phyloP scores from a whole-genome alignment of 2,113 vertebrate species.

The Nerophis lumbriciformis region DNA sequence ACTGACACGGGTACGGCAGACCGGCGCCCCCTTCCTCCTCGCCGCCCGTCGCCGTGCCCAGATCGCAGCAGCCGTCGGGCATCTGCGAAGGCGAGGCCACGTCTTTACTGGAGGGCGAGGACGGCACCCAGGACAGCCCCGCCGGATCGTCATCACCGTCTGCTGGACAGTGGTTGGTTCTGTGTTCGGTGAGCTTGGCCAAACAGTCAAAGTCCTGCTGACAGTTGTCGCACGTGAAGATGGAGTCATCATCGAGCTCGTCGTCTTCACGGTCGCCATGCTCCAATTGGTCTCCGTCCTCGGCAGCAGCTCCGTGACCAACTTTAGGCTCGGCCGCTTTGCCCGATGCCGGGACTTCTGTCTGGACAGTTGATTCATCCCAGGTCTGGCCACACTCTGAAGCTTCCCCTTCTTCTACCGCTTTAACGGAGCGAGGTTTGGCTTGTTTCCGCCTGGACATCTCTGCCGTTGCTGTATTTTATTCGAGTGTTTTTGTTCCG shows the following conservation, averaged over 20 bases:
- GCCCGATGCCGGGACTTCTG: constrained; percentile 59
- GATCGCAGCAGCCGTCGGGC: constrained; percentile 95
- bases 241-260: constrained; percentile 95
- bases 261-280: constrained; percentile 84
- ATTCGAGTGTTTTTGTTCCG: constrained; percentile 17
- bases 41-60: constrained; percentile 86
- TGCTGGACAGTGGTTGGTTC: constrained; percentile 97
- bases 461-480: constrained; percentile 57
- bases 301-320: constrained; percentile 63
- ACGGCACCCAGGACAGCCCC: constrained; percentile 97
- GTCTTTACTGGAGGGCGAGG: constrained; percentile 99
- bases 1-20: constrained; percentile 98
- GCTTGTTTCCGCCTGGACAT: constrained; percentile 98
- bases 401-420: constrained; percentile 91
- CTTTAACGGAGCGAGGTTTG: constrained; percentile 97
- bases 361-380: constrained; percentile 84
- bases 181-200: constrained; percentile 96
- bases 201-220: constrained; percentile 98
- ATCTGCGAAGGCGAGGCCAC: constrained; percentile 97
- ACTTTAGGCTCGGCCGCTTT: constrained; percentile 79
- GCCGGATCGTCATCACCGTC: constrained; percentile 95
- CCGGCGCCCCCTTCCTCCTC: constrained; percentile 97
- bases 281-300: constrained; percentile 88
- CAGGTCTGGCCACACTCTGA: constrained; percentile 88
- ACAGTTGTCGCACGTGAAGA: constrained; percentile 99